Evolutionary conservation across 2,888 invertebrate genomes (phyloP), one percentile per base, ranked within the genome.

Genomic region (Polietes domitor): DNA sequence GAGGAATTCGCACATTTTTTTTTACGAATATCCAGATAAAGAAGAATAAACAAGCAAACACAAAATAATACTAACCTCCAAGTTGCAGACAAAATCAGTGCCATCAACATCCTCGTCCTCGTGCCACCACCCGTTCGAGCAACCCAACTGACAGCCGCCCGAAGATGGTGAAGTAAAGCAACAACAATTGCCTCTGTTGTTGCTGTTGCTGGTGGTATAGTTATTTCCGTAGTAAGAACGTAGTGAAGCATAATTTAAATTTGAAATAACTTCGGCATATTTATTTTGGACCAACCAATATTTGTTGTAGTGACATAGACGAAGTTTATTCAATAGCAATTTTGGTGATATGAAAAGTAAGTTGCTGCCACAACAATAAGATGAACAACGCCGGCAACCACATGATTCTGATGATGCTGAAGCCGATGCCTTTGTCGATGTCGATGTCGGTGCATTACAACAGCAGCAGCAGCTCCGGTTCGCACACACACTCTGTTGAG

Each of bases 211-310:
- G 71, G 74, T 86, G 83, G 85, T 85, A 81, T 86, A 87, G 82
- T 87, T 86, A 89, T 90, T 89, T 89, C 89, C 90, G 88, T 91
- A 91, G 88, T 89, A 90, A 83, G 88, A 88, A 85, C 89, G 91
- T 80, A 92, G 86, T 72, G 89, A 88, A 87, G 89, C 88, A 89
- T 90, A 92, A 90, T 92, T 89, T 87, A 92, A 91, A 90, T 91
- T 92, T 85, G 92, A 91, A 89, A 92, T 91, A 89, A 92, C 91
- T 89, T 92, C 92, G 85, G 91, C 90, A 88, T 92, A 92, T 91
- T 92, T 92, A 91, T 92, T 92, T 88, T 92, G 92, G 87, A 92
- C 92, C 88, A 92, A 89, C 92, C 92, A 92, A 90, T 92, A 92
- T 91, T 92, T 92, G 89, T 92, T 92, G 88, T 92, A 90, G 88